Evolutionary conservation across 2,888 invertebrate species (phyloP), one percentile per base, ranked within the genome.

Genomic region (Criorhina ranunculi): DNA sequence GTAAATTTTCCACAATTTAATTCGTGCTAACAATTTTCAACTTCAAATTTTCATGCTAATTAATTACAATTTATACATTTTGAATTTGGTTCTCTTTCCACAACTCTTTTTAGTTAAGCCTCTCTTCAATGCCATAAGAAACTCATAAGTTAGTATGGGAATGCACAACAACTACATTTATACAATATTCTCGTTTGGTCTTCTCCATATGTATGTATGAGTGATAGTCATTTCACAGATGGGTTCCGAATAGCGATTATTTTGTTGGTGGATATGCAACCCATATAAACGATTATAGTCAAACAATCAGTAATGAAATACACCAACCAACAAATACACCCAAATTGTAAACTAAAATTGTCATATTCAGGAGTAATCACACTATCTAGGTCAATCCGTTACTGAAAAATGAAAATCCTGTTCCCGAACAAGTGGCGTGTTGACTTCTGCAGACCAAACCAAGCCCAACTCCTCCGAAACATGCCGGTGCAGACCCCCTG

Each of bases 331-430:
- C 15, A 46, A 62, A 49, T 9, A 46, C 57, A 53, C 7, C 31
- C 17, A 35, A 57, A 15, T 15, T 6, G n/a, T n/a, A 37, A 8
- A 29, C 29, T 15, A 1, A 59, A 59, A 64, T 24, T 17, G 35
- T 5, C 8, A 15, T n/a, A 66, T 55, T 53, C 60, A 29, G 64
- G 44, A 49, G 53, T 31, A 62, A 44, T 29, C 55, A n/a, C n/a
- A 70, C 19, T 81, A 82, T 77, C 46, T 82, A 66, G 82, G 82
- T 82, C 82, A 77, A 72, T 40, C 51, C 72, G 64, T 49, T 67
- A 46, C 35, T 66, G 24, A 35, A 35, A 9, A 70, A 82, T 12
- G 76, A n/a, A 53, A 82, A 77, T 82, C 77, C 40, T 60, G 72
- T 72, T 66, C 53, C 8, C 46, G 11, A 60, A 67, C 55, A 78